These are phyloP conservation scores for Drosophila cracens DNA, from an alignment of 2,888 invertebrate genomes.

Conservation along the genomic window DNA sequence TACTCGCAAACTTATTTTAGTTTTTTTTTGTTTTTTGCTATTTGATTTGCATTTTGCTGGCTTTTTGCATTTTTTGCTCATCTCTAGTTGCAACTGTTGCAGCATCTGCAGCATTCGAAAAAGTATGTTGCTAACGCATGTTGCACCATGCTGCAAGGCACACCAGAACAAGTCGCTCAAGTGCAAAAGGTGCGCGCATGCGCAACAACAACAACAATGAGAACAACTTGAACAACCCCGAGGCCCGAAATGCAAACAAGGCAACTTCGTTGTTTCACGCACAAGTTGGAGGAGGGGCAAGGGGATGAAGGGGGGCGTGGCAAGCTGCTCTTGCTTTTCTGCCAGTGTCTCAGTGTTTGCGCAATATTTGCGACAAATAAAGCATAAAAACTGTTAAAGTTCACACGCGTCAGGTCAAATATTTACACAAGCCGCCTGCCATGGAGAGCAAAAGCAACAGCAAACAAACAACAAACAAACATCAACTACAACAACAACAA, in stretches of 20 bases:
- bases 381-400: slow-evolving; percentile 80
- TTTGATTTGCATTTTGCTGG: not conserved
- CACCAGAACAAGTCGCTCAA: slow-evolving; percentile 48
- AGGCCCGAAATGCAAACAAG: slow-evolving; percentile 57
- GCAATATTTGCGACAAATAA: slow-evolving; percentile 81
- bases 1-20: not conserved
- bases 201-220: slow-evolving; percentile 55
- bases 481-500: slow-evolving; percentile 2
- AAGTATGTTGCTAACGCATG: slow-evolving; percentile 71
- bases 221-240: slow-evolving; percentile 42
- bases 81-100: slow-evolving; percentile 34
- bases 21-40: not conserved
- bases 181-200: slow-evolving; percentile 74
- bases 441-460: slow-evolving; percentile 43
- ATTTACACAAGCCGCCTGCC: slow-evolving; percentile 71
- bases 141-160: slow-evolving; percentile 59
- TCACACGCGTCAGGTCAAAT: slow-evolving; percentile 81
- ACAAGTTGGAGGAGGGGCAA: not conserved
- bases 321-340: slow-evolving; percentile 11
- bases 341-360: slow-evolving; percentile 61
- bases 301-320: not conserved
- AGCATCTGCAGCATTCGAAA: slow-evolving; percentile 40
- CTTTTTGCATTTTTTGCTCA: not conserved
- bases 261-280: slow-evolving; percentile 44
- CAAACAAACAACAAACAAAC: slow-evolving; percentile 12